Evolutionary conservation across 1,140 invertebrate species (phyloP).

Genomic region (Pachypsylla venusta): DNA sequence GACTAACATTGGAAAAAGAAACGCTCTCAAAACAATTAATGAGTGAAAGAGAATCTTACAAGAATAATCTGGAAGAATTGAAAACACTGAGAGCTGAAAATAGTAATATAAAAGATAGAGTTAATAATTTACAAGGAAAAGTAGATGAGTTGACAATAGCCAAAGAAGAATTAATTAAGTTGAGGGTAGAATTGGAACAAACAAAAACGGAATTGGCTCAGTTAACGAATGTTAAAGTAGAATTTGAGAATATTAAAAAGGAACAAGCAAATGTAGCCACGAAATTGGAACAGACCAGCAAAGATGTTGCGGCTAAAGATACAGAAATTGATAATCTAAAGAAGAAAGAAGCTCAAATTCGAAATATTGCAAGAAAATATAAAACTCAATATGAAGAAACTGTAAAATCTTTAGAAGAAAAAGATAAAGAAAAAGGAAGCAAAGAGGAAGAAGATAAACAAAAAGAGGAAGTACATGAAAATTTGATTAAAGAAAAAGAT

Average conservation of each 20-base stretch:
- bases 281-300: constrained; percentile 43
- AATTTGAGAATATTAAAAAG: constrained; percentile 35
- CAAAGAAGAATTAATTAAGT: neutral
- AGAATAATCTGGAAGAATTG: constrained; percentile 52
- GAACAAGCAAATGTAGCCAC: constrained; percentile 40
- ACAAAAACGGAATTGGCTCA: constrained; percentile 32
- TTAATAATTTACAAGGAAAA: neutral
- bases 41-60: constrained; percentile 49
- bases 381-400: constrained; percentile 70
- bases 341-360: constrained; percentile 64
- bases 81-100: constrained; percentile 31
- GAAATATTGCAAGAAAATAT: constrained; percentile 84
- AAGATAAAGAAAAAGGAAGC: constrained; percentile 18
- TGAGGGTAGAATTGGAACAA: constrained; percentile 23
- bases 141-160: neutral
- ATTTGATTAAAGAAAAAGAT: constrained; percentile 52
- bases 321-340: constrained; percentile 50
- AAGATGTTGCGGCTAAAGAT: constrained; percentile 52
- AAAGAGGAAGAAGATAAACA: neutral
- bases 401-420: constrained; percentile 44
- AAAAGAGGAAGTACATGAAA: constrained; percentile 31
- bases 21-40: constrained; percentile 52
- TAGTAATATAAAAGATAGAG: constrained; percentile 21
- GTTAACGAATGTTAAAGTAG: constrained; percentile 32
- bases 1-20: constrained; percentile 63